Conservation (phyloP, 2,797 vertebrate species). For the Mus minutoides region DNA sequence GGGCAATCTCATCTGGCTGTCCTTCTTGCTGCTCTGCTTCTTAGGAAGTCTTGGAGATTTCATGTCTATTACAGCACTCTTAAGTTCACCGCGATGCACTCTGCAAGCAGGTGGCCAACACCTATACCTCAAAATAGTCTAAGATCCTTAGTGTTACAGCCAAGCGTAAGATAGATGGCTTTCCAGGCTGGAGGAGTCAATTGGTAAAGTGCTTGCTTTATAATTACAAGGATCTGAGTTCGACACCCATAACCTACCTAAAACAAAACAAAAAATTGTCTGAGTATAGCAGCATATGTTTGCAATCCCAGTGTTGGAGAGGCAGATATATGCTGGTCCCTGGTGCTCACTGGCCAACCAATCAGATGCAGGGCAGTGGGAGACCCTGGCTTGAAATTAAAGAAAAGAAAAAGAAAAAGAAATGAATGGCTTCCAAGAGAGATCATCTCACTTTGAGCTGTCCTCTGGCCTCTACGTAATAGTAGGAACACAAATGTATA, state of each 20-base stretch:
- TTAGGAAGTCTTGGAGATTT: neutral
- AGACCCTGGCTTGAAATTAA: neutral
- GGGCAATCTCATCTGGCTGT: neutral
- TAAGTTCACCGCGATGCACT: too few relatives aligned
- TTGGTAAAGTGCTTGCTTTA: neutral
- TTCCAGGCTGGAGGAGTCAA: neutral
- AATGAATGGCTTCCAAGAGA: neutral
- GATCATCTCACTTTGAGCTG: neutral
- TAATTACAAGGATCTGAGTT: neutral
- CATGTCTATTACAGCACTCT: neutral
- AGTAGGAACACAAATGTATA: neutral
- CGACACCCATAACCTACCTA: neutral
- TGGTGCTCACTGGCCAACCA: neutral
- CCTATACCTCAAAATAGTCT: neutral
- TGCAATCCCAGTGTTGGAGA: neutral
- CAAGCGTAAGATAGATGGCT: too few relatives aligned
- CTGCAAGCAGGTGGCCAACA: rapidly evolving
- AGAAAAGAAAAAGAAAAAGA: neutral
- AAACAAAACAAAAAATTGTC: neutral
- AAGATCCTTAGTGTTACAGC: rapidly evolving
- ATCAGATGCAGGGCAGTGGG: neutral
- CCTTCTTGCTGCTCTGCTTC: neutral
- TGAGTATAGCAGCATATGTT: too few relatives aligned
- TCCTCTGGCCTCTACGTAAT: neutral
- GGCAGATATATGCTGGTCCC: neutral